A percentile compares a stretch with the other conserved stretches of the same genome.
Evolutionary conservation across 2,113 vertebrate species (phyloP).

Genomic region (Silurus meridionalis): DNA sequence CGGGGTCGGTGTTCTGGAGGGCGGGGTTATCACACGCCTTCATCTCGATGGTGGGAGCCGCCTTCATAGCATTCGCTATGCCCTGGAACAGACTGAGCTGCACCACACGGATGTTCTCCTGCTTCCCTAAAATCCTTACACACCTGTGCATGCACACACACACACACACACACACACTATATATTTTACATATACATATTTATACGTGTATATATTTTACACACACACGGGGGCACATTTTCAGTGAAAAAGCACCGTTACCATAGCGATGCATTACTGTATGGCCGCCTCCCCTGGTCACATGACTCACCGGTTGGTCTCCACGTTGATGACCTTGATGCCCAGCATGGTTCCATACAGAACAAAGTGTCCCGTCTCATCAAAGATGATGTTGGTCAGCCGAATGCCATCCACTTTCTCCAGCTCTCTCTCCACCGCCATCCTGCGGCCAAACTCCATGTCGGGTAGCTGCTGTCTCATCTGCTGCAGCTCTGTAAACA

Average conservation of each 20-base stretch:
- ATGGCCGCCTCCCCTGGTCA: not conserved
- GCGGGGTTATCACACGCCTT: constrained; percentile 97
- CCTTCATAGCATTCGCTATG: constrained; percentile 81
- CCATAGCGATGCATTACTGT: not conserved
- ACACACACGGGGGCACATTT: not conserved
- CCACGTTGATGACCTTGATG: constrained; percentile 98
- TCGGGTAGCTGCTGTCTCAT: constrained; percentile 98
- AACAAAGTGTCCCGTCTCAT: constrained; percentile 97
- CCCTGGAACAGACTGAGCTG: constrained; percentile 93
- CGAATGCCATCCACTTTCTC: constrained; percentile 95
- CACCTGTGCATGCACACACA: constrained; percentile 73
- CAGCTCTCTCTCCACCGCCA: constrained; percentile 94
- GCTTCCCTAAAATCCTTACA: constrained; percentile 93
- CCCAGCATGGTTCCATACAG: constrained; percentile 98
- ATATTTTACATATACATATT: no score
- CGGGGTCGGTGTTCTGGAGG: constrained; percentile 83
- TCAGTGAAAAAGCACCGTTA: not conserved
- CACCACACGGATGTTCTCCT: constrained; percentile 94
- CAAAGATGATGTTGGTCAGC: constrained; percentile 93
- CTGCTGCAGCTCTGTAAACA: constrained; percentile 98
- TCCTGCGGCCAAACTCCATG: constrained; percentile 97
- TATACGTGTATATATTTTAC: not conserved
- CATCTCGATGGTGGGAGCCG: constrained; percentile 94
- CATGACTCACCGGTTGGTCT: constrained; percentile 88
- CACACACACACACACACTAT: not conserved